A percentile compares a stretch with the other conserved stretches of the same genome.
Conservation (phyloP, 2,797 vertebrate species). For the Rhincodon typus region DNA sequence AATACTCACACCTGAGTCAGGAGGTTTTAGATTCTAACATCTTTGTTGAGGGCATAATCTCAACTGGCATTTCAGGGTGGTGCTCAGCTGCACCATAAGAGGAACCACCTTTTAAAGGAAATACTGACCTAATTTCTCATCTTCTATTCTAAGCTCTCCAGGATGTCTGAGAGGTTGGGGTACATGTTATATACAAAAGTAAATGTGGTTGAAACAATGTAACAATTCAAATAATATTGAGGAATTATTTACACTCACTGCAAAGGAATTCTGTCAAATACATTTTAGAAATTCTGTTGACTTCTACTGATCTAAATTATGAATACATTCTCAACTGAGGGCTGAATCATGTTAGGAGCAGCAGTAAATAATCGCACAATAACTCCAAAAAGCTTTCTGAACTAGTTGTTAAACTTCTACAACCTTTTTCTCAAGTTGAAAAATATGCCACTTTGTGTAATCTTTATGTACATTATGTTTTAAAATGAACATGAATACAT, state of each 20-base stretch:
- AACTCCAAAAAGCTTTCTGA: neutral
- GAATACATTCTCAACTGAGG: neutral
- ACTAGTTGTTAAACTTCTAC: neutral
- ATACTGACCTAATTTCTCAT: neutral
- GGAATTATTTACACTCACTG: neutral
- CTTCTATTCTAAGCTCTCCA: neutral
- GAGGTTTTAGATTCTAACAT: neutral
- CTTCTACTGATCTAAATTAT: neutral
- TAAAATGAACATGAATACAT: neutral
- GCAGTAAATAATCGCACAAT: neutral
- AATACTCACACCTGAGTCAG: neutral
- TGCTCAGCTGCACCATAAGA: neutral
- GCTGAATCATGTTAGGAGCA: neutral
- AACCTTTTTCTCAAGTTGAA: neutral
- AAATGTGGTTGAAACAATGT: neutral
- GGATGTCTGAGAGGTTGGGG: neutral
- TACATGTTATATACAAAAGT: neutral
- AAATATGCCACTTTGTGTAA: neutral
- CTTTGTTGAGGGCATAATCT: neutral
- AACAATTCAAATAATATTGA: neutral
- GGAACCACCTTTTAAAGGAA: neutral
- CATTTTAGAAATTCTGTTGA: neutral
- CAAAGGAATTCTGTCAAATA: neutral
- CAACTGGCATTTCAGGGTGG: neutral
- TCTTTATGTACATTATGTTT: neutral